Base-by-base conservation (phyloP, 2,888 invertebrate species). In the Helobdella robusta region DNA sequence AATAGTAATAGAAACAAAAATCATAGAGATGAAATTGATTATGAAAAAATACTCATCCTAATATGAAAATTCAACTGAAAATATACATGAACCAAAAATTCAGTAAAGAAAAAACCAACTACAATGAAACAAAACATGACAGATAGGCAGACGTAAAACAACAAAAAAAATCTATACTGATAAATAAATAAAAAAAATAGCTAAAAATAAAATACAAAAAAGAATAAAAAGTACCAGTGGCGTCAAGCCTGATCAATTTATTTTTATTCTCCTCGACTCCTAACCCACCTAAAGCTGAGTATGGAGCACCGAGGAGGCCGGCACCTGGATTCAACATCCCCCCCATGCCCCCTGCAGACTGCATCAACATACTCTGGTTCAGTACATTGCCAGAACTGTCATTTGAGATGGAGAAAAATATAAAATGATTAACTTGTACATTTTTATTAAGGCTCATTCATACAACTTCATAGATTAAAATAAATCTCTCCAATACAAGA, bases 161-260 rank as follows among this genome's bases (percentile, higher is more conserved):
- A n/a, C n/a, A n/a, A n/a, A n/a, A n/a, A n/a, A n/a, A n/a, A n/a
- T n/a, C n/a, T n/a, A n/a, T n/a, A n/a, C n/a, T n/a, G n/a, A n/a
- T n/a, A n/a, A n/a, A n/a, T n/a, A n/a, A n/a, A n/a, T n/a, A n/a
- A n/a, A n/a, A n/a, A n/a, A n/a, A n/a, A n/a, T n/a, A n/a, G n/a
- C n/a, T n/a, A n/a, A n/a, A n/a, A n/a, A n/a, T n/a, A n/a, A n/a
- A n/a, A n/a, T n/a, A n/a, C 5, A 25, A 25, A 30, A 32, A 8
- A 25, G 28, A 8, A 58, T 28, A 28, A 15, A n/a, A 11, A 34
- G 23, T 54, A 65, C 65, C 65, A 8, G 58, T 65, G 44, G 58
- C 59, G 23, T 65, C 65, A 4, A 65, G 65, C 15, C 65, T 32
- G n/a, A 65, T 25, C 59, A 65, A 20, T 15, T 32, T 30, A 23